Evolutionary conservation across 2,797 vertebrate genomes (phyloP), one percentile per base, ranked within the genome.

Genomic region (Micrastur ruficollis): DNA sequence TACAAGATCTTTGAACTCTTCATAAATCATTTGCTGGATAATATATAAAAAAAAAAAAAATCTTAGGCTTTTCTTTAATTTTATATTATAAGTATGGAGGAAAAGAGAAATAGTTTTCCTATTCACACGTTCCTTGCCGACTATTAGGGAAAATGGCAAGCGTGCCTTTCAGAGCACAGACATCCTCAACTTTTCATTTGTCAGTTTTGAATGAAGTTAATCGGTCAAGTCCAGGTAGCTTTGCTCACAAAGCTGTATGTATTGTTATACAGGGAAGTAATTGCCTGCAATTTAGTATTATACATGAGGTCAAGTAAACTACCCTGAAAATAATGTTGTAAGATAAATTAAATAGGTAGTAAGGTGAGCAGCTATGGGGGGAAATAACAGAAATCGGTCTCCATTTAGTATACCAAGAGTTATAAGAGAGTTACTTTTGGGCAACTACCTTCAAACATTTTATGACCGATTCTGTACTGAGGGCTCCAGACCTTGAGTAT

Each of bases 51-150:
- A 5, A n/a, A 46, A 47, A 40, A 31, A 42, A 11, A 0, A 22
- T 9, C 3, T n/a, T 8, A 14, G 1, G 4, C 7, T 47, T 42
- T 31, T 18, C 2, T 20, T 49, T 31, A 17, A 12, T 32, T 78
- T 71, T 15, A 23, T 7, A 65, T 7, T 5, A 36, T 4, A 86
- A 84, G 3, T 5, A 59, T 0, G 2, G 2, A 73, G 4, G 5
- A 58, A 38, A 65, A 63, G 3, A 79, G 2, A 70, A 85, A 34
- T 0, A 46, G 2, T 3, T 81, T 58, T 56, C 32, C 5, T 53
- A 11, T 2, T 79, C 23, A 34, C 21, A 52, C 1, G 1, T 8
- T 44, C n/a, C 34, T 55, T 59, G 23, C 4, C 5, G 4, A 40
- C 12, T 25, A 4, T 4, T 23, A 21, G 2, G 6, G 7, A 55